Percentiles rank a stretch among this genome's conserved stretches.
Conservation (phyloP, 2,797 vertebrate genomes). For the Dipus sagitta region DNA sequence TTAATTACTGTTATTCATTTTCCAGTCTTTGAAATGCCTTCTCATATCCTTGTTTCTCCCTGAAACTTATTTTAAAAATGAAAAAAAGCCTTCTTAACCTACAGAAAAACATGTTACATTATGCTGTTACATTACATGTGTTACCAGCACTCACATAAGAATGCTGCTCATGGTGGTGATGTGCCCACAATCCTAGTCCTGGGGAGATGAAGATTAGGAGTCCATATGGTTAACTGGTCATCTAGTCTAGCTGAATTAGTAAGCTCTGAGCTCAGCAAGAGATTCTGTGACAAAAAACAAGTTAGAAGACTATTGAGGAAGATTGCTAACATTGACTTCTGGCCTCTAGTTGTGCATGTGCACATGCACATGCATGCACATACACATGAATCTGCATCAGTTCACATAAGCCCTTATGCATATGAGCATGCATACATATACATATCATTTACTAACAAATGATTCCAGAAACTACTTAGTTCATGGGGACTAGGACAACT, state of each 20-base stretch:
- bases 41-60: not conserved
- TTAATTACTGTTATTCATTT: not conserved
- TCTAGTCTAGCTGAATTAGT: too few species aligned
- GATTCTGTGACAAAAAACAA: too few species aligned
- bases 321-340: too few species aligned
- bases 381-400: not conserved
- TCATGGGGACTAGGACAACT: not conserved
- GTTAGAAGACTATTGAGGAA: too few species aligned
- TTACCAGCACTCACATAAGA: not conserved
- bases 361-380: not conserved
- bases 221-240: too few species aligned
- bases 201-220: too few species aligned
- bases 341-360: not conserved
- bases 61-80: not conserved
- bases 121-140: not conserved
- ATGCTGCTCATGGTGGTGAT: too few species aligned
- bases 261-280: too few species aligned
- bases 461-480: not conserved
- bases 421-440: not conserved
- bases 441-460: not conserved
- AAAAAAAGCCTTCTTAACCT: not conserved
- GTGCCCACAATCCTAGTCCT: too few species aligned
- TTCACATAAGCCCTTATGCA: too few species aligned
- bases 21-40: not conserved
- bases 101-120: not conserved